phyloP scores from a whole-genome alignment of 2,888 invertebrate species.

The Troides helena region DNA sequence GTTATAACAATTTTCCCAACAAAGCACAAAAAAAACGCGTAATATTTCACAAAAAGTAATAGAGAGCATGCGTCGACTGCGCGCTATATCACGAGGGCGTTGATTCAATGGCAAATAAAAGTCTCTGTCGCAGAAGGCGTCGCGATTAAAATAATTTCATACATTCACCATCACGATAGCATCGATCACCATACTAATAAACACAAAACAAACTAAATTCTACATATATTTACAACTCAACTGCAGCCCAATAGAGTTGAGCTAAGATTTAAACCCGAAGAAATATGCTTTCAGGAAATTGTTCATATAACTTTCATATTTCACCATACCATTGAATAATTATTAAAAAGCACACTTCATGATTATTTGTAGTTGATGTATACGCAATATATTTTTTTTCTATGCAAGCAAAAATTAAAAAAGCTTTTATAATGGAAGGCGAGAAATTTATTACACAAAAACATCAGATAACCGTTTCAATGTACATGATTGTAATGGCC shows the following conservation, averaged over 20 bases:
- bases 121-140: conserved; percentile 59
- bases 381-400: background rate
- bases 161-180: conserved; percentile 59
- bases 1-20: conserved; percentile 7
- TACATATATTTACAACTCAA: too few relatives aligned
- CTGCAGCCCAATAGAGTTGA: too few relatives aligned
- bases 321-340: too few relatives aligned
- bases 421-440: background rate
- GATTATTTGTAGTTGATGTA: too few relatives aligned
- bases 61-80: conserved; percentile 58
- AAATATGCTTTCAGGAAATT: too few relatives aligned
- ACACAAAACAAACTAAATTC: background rate
- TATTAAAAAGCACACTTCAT: too few relatives aligned
- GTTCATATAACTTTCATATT: too few relatives aligned
- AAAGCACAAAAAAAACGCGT: conserved; percentile 30
- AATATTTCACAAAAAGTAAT: conserved; percentile 52
- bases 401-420: background rate
- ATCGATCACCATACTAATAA: conserved; percentile 50
- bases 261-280: too few relatives aligned
- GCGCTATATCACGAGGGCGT: conserved; percentile 63
- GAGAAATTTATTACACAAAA: background rate
- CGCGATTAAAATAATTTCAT: conserved; percentile 68
- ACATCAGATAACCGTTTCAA: conserved; percentile 38
- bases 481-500: conserved; percentile 36
- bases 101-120: conserved; percentile 68